phyloP scores from a whole-genome alignment of 2,888 invertebrate species.

The Eilema sororculum region DNA sequence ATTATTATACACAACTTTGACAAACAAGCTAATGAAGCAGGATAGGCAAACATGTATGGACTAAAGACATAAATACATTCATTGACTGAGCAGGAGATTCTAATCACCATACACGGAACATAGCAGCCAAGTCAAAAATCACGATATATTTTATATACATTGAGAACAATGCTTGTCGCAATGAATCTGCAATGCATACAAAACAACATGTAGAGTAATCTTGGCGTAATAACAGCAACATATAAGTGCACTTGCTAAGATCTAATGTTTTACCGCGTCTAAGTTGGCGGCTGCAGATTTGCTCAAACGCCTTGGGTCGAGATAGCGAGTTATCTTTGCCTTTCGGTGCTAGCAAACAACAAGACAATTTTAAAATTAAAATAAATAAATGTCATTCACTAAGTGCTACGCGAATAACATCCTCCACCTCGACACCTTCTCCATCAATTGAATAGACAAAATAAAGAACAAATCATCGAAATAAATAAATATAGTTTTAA shows the following conservation, averaged over 20 bases:
- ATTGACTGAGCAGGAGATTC: conserved; percentile 25
- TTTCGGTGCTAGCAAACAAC: conserved; percentile 82
- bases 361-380: conserved; percentile 47
- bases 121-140: conserved; percentile 37
- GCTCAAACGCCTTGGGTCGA: conserved; percentile 82
- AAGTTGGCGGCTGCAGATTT: conserved; percentile 79
- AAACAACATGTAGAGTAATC: conserved; percentile 35
- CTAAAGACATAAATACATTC: conserved; percentile 21
- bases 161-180: conserved; percentile 24
- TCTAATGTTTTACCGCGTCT: conserved; percentile 75
- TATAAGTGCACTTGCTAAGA: conserved; percentile 69
- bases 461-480: neutral
- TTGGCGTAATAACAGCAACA: conserved; percentile 58
- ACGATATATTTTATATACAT: conserved; percentile 36
- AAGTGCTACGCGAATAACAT: neutral
- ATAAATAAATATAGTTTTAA: too few relatives aligned
- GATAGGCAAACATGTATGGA: conserved; percentile 39
- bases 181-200: conserved; percentile 36
- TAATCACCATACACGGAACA: conserved; percentile 44
- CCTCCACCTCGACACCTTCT: neutral
- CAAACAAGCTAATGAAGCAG: conserved; percentile 20
- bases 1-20: conserved; percentile 17
- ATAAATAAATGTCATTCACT: conserved; percentile 6
- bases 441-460: neutral
- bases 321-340: conserved; percentile 83